phyloP scores from a whole-genome alignment of 1,140 invertebrate species.

The Asobara japonica region DNA sequence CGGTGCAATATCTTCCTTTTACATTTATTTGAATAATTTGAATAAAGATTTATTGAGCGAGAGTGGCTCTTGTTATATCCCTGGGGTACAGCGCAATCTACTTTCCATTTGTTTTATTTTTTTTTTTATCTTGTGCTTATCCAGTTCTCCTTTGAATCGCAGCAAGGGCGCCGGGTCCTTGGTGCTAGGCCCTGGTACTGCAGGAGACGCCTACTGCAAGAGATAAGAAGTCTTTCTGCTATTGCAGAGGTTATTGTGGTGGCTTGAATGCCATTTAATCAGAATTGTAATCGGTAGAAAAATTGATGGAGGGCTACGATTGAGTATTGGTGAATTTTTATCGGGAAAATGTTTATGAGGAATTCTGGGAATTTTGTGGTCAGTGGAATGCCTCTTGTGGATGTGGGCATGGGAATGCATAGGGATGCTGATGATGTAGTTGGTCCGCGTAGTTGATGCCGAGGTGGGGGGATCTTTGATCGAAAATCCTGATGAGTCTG shows the following conservation, averaged over 20 bases:
- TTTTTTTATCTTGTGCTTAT: neutral
- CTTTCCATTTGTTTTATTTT: no score
- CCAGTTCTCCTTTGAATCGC: neutral
- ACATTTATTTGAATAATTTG: neutral
- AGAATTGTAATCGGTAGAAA: no score
- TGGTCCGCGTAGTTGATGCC: no score
- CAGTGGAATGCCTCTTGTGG: no score
- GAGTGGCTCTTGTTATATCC: neutral
- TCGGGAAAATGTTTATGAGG: neutral
- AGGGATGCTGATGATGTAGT: no score
- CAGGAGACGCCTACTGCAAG: neutral
- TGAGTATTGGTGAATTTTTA: neutral
- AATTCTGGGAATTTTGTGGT: no score
- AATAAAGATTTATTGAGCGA: conserved; percentile 4
- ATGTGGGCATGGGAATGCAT: no score
- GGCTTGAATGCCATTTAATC: neutral
- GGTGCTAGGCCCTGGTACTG: neutral
- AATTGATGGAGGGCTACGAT: no score
- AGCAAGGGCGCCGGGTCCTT: neutral
- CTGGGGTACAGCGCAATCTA: neutral
- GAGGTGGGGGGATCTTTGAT: no score
- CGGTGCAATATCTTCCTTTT: neutral
- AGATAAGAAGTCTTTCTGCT: conserved; percentile 1
- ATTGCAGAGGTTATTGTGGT: neutral
- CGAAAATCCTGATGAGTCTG: no score